A percentile compares a stretch with the other conserved stretches of the same genome.
Conservation (phyloP, 2,797 vertebrate genomes). For the Artibeus jamaicensis region DNA sequence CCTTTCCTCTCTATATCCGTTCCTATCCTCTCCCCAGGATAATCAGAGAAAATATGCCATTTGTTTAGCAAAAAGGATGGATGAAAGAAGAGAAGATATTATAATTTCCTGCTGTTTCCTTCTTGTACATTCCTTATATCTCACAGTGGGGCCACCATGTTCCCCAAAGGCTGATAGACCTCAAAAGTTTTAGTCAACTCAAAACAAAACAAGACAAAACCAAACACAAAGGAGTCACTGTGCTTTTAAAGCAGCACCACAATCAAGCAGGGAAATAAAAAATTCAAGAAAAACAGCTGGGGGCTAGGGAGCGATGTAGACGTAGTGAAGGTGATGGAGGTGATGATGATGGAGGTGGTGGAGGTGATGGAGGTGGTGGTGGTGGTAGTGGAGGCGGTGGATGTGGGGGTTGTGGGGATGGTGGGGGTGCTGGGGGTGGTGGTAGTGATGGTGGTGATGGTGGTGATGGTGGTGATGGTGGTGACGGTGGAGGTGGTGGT, state of each 20-base stretch:
- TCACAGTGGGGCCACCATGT: background rate
- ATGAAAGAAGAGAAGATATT: background rate
- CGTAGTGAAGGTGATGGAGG: too few species aligned
- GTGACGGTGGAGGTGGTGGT: too few species aligned
- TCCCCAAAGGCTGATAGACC: background rate
- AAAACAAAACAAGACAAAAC: conserved; percentile 46
- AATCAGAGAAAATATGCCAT: background rate
- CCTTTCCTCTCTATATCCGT: background rate
- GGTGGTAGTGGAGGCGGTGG: too few species aligned
- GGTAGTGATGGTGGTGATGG: too few species aligned
- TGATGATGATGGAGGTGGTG: background rate
- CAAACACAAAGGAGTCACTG: background rate
- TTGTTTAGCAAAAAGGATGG: background rate
- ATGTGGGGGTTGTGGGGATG: too few species aligned
- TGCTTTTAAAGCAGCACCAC: conserved; percentile 28
- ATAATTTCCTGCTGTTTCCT: conserved; percentile 30
- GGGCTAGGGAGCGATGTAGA: background rate
- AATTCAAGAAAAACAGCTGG: conserved; percentile 63
- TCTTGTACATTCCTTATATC: conserved; percentile 16
- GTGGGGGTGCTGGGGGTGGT: too few species aligned
- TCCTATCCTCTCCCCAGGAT: background rate
- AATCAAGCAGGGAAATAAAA: conserved; percentile 35
- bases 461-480: too few species aligned
- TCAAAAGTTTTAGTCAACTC: too few species aligned
- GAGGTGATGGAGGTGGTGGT: background rate